phyloP scores from a whole-genome alignment of 2,888 invertebrate genomes.

The Ormyrus nitidulus region DNA sequence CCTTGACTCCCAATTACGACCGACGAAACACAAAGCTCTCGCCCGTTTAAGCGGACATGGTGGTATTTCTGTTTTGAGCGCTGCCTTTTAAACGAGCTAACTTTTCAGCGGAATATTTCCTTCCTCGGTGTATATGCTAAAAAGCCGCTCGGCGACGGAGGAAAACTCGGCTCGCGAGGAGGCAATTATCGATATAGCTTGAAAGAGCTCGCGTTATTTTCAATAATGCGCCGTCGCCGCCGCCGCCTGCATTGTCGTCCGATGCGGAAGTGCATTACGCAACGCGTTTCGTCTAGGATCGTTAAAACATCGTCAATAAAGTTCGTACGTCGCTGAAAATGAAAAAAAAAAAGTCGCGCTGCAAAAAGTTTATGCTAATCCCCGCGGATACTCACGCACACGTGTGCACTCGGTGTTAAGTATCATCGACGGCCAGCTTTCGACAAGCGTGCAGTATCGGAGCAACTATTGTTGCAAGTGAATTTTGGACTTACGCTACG shows the following conservation, averaged over 20 bases:
- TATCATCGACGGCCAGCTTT: conserved; percentile 19
- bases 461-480: no score
- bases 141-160: no score
- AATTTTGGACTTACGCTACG: conserved; percentile 17
- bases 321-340: conserved; percentile 1
- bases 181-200: not conserved
- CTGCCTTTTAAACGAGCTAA: no score
- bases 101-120: no score
- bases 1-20: no score
- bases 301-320: conserved; percentile 47
- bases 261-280: conserved; percentile 41
- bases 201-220: conserved; percentile 12
- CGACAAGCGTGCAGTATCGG: conserved; percentile 14
- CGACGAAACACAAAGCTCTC: no score
- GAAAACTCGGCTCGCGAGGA: not conserved
- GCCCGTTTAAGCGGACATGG: no score
- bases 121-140: no score
- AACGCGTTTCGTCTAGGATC: conserved; percentile 31
- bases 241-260: conserved; percentile 8
- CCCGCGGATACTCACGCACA: conserved; percentile 1
- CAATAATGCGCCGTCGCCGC: not conserved
- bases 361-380: conserved; percentile 34
- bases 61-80: no score
- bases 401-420: conserved; percentile 1
- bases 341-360: not conserved